Conservation (phyloP, 2,888 invertebrate species). For the Phaonia tiefii region DNA sequence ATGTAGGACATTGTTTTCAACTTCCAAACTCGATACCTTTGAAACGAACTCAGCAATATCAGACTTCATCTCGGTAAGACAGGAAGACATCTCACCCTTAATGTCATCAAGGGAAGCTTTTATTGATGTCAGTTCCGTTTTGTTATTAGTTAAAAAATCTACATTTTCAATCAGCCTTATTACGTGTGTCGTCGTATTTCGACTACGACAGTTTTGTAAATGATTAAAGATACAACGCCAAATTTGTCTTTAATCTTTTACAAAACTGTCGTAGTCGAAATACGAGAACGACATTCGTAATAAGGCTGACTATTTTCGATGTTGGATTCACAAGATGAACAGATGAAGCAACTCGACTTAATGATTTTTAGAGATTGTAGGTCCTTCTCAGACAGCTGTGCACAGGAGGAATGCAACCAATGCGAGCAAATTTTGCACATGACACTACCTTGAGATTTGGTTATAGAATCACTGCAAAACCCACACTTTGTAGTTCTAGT, state of each 20-base stretch:
- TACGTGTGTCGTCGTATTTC: too few relatives aligned
- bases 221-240: too few relatives aligned
- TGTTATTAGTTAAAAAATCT: neutral
- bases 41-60: neutral
- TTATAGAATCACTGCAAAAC: neutral
- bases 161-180: constrained; percentile 5
- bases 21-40: too few relatives aligned
- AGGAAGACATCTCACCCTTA: neutral
- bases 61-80: neutral
- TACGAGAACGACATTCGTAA: too few relatives aligned
- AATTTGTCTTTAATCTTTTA: too few relatives aligned
- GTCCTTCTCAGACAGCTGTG: neutral
- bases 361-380: neutral
- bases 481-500: too few relatives aligned
- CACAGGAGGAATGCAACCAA: neutral
- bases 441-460: neutral
- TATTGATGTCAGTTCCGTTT: neutral
- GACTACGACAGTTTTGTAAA: too few relatives aligned
- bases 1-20: neutral
- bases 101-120: neutral
- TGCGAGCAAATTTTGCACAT: too few relatives aligned
- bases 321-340: neutral
- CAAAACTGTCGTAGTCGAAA: too few relatives aligned
- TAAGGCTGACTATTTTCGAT: too few relatives aligned
- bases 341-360: neutral